Base-by-base conservation (phyloP, 2,113 vertebrate genomes). In the Myotis lucifugus region DNA sequence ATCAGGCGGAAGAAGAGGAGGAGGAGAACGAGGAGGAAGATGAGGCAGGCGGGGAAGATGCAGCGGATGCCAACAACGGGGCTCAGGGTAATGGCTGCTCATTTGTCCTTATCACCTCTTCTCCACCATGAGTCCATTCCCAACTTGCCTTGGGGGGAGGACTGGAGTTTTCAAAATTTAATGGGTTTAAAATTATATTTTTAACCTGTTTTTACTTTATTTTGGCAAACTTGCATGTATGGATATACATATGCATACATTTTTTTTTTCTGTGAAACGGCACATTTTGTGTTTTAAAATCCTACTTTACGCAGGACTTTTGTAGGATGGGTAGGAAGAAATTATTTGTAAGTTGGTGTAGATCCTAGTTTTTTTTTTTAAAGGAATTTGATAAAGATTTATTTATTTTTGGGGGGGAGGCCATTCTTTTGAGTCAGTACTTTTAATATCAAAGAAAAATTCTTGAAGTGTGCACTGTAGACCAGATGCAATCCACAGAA, bases 1-100 rank as follows among this genome's bases (percentile, higher is more conserved):
- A 99, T 37, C 99, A 98, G 94, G 98, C 97, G 0, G 99, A 99
- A 86, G 99, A 99, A 32, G 98, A 99, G 13, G 99, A 99, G 72
- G 98, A 99, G 5, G 99, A 99, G 32, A 99, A 99, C 0, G 99
- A 99, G 69, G 99, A 99, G 6, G 99, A 99, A 70, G 99, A 99
- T 7, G 99, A 99, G 4, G 99, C 98, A 0, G 99, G 98, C 14
- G 99, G 98, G 18, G 99, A 99, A 93, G 99, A 99, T 81, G 99
- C 98, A 17, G 99, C 98, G 5, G 99, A 99, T 76, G 99, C 97
- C 94, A 99, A 99, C 96, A 99, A 99, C 87, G 99, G 99, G 94
- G 99, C 98, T 88, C 99, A 99, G 98, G 99, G 99, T 99, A 98
- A 97, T 83, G 87, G 92, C 94, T 96, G 89, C 91, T 19, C 37